Conservation (phyloP, 1,140 invertebrate species). For the Diorhabda carinulata region DNA sequence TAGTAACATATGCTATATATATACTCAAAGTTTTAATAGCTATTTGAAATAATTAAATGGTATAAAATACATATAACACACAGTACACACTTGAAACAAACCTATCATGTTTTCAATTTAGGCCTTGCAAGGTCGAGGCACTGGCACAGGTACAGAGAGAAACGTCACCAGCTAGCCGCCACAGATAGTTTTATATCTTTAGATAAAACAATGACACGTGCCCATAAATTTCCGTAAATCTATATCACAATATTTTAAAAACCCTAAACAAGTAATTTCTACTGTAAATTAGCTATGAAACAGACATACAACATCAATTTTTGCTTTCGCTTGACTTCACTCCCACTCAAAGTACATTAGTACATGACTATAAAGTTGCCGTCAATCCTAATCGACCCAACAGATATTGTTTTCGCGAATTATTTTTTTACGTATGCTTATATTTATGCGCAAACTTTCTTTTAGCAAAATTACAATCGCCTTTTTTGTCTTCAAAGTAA, state of each 20-base stretch:
- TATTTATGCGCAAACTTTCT: background rate
- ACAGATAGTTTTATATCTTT: slow-evolving; percentile 8
- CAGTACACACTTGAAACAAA: background rate
- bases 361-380: background rate
- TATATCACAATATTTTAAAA: background rate
- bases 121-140: slow-evolving; percentile 20
- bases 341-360: slow-evolving; percentile 14
- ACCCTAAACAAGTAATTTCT: slow-evolving; percentile 9
- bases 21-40: background rate
- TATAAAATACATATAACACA: background rate
- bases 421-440: background rate
- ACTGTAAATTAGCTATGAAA: slow-evolving; percentile 8
- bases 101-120: slow-evolving; percentile 18
- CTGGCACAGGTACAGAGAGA: slow-evolving; percentile 14
- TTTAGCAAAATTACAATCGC: background rate
- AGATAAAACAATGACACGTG: slow-evolving; percentile 5
- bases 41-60: background rate
- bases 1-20: background rate
- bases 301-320: slow-evolving; percentile 13
- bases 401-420: background rate
- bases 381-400: slow-evolving; percentile 1
- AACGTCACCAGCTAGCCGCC: slow-evolving; percentile 19
- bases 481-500: background rate
- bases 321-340: slow-evolving; percentile 9
- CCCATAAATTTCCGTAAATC: background rate